Base-by-base conservation (phyloP, 2,888 invertebrate species). In the Lordiphosa andalusiaca region DNA sequence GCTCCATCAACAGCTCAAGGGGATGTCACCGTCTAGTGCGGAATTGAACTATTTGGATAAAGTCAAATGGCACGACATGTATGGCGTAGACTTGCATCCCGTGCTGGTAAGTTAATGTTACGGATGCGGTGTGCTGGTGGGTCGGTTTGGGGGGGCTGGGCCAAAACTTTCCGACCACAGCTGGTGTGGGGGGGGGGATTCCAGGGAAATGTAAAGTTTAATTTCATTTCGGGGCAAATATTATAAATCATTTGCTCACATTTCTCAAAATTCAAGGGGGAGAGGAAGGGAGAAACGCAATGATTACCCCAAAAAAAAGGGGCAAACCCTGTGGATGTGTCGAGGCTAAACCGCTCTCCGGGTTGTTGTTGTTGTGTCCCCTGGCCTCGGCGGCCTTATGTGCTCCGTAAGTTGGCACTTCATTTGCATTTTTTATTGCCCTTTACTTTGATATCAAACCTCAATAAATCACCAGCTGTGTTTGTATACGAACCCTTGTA, bases 31-130 rank as follows among this genome's bases (percentile, higher is more conserved):
- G 61, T 95, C 97, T 53, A 94, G 95, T 76, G 98, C 98, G 35
- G 98, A 98, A 91, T 92, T 97, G 84, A 96, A 95, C 91, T 98
- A 96, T 91, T 92, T 98, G 90, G 98, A 98, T 90, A 97, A 98
- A 92, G 96, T 97, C 81, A 98, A 98, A 92, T 98, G 98, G 98
- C 92, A 98, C 86, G 98, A 98, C 90, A 97, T 98, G 96, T 98
- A 98, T 88, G 98, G 98, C 49, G 98, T 98, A 47, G 98, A 98
- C 91, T 92, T 98, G 80, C 98, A 98, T 91, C 97, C 97, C 50
- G 98, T 98, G 64, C 90, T 97, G 93, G 97, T 97, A 91, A 92
- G 93, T 91, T 80, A 51, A 30, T 38, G 38, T 21, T 16, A 2
- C 38, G 2, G 2, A 48, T 37, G 37, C 9, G n/a, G n/a, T n/a